These are phyloP conservation scores for Aradus depressus DNA, from an alignment of 2,888 invertebrate species.

Conservation along the genomic window DNA sequence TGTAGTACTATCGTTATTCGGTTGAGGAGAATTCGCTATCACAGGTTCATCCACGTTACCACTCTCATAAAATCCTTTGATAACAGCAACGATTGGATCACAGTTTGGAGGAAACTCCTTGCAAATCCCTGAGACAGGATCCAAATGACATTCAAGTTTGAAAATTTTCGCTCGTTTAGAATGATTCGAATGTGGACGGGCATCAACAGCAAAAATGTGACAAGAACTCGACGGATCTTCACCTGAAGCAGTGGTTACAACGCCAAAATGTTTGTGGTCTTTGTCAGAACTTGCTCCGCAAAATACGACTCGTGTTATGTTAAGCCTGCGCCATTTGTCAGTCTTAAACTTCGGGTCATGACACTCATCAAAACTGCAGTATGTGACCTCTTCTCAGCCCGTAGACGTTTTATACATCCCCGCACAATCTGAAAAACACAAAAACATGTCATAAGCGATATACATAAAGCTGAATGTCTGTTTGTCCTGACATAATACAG, in stretches of 20 bases:
- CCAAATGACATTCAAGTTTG: constrained; percentile 71
- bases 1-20: constrained; percentile 67
- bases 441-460: too few species aligned
- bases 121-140: constrained; percentile 65
- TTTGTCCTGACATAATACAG: too few species aligned
- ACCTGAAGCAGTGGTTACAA: constrained; percentile 66
- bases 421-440: constrained; percentile 61
- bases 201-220: constrained; percentile 89
- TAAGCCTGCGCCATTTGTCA: constrained; percentile 64
- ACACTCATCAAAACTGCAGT: constrained; percentile 78
- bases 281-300: constrained; percentile 85
- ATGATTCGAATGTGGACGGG: constrained; percentile 75
- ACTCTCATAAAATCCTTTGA: constrained; percentile 43
- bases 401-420: constrained; percentile 75
- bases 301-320: constrained; percentile 70
- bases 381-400: constrained; percentile 78
- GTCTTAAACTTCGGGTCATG: constrained; percentile 62
- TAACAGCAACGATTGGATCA: constrained; percentile 46
- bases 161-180: constrained; percentile 68
- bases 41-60: constrained; percentile 41
- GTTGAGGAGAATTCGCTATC: constrained; percentile 69
- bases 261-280: constrained; percentile 82
- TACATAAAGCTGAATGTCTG: too few species aligned
- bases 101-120: constrained; percentile 84
- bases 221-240: constrained; percentile 71